Evolutionary conservation across 1,140 invertebrate species (phyloP), one percentile per base, ranked within the genome.

Genomic region (Brachionus angularis): DNA sequence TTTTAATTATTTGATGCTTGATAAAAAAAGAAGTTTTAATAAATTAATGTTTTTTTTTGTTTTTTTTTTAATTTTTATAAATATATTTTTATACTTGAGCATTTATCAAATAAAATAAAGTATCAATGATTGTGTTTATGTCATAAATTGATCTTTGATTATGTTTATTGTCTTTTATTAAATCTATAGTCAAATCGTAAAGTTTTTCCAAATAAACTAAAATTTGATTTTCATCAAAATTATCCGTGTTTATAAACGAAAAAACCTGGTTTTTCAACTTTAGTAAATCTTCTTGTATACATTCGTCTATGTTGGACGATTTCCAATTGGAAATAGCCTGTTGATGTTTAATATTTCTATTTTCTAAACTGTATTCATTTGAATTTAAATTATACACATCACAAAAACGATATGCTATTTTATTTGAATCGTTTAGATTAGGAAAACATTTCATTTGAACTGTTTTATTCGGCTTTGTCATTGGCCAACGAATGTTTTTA

Each of bases 71-170:
- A n/a, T n/a, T n/a, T n/a, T n/a, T n/a, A n/a, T n/a, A n/a, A n/a
- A n/a, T n/a, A n/a, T n/a, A n/a, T n/a, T n/a, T n/a, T n/a, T n/a
- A 58, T 69, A 78, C 76, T 74, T 80, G 78, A 23, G 76, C 76
- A 34, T 76, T 74, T 4, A 79, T 74, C 3, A 79, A 71, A 44
- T 77, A 73, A 29, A 67, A 72, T 8, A 79, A 53, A n/a, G 76
- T 69, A 50, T 80, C 77, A 25, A 79, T 79, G n/a, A 79, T 76
- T 1, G 78, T 77, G n/a, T 76, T 75, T 5, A 80, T 77, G 70
- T 80, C 79, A 33, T 79, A 50, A 25, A 67, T 77, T 2, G 78
- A 78, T 49, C 77, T 77, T 7, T 71, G 61, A 55, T 77, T 73
- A n/a, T 73, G 67, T 23, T 71, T 34, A 1, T 78, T 79, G 72